Evolutionary conservation across 2,888 invertebrate species (phyloP).

Genomic region (Polyommatus iphigenia): DNA sequence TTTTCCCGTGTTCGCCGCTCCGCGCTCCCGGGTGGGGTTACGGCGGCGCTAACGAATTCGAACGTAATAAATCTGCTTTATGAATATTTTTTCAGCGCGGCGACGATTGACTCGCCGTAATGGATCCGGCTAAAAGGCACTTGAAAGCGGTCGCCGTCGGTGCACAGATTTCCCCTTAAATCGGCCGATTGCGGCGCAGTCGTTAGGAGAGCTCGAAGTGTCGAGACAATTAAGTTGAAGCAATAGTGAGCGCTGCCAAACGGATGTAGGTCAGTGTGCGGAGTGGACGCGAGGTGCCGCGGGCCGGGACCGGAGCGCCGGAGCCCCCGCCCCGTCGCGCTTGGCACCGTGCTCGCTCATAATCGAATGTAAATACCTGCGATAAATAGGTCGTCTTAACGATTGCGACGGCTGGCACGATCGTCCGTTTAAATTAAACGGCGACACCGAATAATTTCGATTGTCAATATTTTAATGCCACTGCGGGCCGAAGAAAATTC

Average conservation of each 20-base stretch:
- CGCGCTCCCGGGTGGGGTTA: conserved; percentile 50
- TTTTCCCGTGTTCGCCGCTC: conserved; percentile 53
- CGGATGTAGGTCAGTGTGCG: conserved; percentile 76
- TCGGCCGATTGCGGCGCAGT: conserved; percentile 76
- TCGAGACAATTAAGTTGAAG: conserved; percentile 80
- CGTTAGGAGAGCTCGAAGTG: conserved; percentile 77
- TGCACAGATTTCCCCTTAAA: conserved; percentile 67
- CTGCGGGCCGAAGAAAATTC: background rate
- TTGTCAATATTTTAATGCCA: conserved; percentile 19
- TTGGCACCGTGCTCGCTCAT: conserved; percentile 56
- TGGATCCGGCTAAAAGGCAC: conserved; percentile 54
- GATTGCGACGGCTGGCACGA: conserved; percentile 31
- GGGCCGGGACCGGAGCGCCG: conserved; percentile 52
- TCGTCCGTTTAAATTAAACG: conserved; percentile 17
- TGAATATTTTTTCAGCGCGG: conserved; percentile 44
- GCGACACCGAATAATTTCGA: conserved; percentile 7
- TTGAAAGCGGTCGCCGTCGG: conserved; percentile 56
- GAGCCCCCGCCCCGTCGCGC: conserved; percentile 51
- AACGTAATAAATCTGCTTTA: conserved; percentile 51
- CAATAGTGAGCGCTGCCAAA: conserved; percentile 79
- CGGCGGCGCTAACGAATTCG: conserved; percentile 56
- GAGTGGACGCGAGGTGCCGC: conserved; percentile 73
- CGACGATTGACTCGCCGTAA: conserved; percentile 57
- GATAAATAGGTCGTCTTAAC: conserved; percentile 37
- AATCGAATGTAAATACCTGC: conserved; percentile 41